Percentiles rank a stretch among this genome's conserved stretches.
phyloP scores from a whole-genome alignment of 2,888 invertebrate species.

The Troides helena region DNA sequence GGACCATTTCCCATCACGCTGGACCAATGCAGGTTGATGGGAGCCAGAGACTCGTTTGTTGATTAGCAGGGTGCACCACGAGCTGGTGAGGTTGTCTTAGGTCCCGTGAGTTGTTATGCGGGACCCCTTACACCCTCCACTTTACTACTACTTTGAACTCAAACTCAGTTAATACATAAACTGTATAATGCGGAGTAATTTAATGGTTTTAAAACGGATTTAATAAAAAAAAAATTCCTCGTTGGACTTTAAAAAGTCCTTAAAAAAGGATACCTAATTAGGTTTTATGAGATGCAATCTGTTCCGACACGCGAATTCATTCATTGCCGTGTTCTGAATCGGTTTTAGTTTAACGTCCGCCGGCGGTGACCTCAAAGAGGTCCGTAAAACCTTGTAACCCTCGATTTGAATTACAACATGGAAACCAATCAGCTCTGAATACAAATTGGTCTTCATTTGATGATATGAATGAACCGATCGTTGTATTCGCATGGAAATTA shows the following conservation, averaged over 20 bases:
- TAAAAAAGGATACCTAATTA: not conserved
- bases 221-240: not conserved
- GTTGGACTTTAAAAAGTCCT: no score
- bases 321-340: constrained; percentile 5
- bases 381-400: constrained; percentile 2
- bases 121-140: no score
- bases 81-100: no score
- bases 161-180: no score
- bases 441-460: not conserved
- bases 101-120: no score
- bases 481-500: not conserved
- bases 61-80: no score
- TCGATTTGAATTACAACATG: constrained; percentile 3
- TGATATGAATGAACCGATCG: constrained; percentile 1
- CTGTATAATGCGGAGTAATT: not conserved
- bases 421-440: not conserved
- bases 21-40: no score
- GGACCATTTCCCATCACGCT: no score
- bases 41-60: no score
- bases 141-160: no score
- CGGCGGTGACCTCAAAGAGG: not conserved
- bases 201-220: not conserved
- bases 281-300: not conserved
- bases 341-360: not conserved
- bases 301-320: constrained; percentile 1